A percentile compares a stretch with the other conserved stretches of the same genome.
Conservation (phyloP, 64 coral and sea anemone genomes). For the Porites australiensis region DNA sequence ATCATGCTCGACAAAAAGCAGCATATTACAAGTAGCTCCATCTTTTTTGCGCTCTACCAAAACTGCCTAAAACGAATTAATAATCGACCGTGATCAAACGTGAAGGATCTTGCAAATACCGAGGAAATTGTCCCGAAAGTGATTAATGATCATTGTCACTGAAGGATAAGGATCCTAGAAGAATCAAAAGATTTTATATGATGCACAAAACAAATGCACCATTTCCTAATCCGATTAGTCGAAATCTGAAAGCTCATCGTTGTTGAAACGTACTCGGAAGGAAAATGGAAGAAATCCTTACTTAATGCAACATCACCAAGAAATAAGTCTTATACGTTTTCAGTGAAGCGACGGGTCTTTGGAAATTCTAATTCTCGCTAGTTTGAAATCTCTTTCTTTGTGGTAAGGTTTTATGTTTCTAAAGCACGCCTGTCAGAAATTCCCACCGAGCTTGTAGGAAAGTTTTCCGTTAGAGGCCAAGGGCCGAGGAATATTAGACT, state of each 20-base stretch:
- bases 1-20: neutral
- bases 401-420: too few species aligned
- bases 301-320: too few species aligned
- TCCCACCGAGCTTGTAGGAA: too few species aligned
- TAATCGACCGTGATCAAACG: neutral
- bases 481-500: too few species aligned
- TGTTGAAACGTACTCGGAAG: neutral
- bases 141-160: neutral
- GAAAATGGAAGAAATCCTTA: neutral
- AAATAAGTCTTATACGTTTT: too few species aligned
- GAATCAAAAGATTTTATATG: conserved; percentile 16
- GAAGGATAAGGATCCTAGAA: neutral
- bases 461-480: too few species aligned
- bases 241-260: neutral
- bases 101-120: neutral
- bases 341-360: too few species aligned
- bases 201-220: neutral
- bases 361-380: too few species aligned
- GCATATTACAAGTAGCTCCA: neutral
- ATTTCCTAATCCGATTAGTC: conserved; percentile 37
- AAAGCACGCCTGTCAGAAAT: too few species aligned
- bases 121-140: neutral
- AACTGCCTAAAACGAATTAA: neutral
- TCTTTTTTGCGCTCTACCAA: neutral
- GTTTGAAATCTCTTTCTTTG: too few species aligned